Evolutionary conservation across 2,797 vertebrate species (phyloP), one percentile per base, ranked within the genome.

Genomic region (Phataginus tricuspis): DNA sequence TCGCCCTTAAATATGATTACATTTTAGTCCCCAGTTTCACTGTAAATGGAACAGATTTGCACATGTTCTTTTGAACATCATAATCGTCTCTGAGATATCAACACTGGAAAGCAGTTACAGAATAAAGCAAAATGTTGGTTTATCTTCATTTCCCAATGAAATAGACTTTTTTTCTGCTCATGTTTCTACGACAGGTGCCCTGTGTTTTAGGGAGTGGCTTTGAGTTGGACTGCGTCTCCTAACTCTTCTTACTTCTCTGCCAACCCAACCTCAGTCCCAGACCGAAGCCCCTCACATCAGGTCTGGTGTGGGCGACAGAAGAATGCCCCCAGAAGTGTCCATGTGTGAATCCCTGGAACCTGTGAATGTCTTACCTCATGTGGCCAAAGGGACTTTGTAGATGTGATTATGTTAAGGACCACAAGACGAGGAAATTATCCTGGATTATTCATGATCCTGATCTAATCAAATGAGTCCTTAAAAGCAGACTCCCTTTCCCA

Each of bases 141-240:
- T 86, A 80, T 95, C 53, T 89, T 79, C 53, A 49, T 71, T 91
- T 66, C n/a, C 94, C 51, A 75, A 94, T 25, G 23, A 79, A 71
- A 82, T 69, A 9, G 59, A 63, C 59, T 80, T 83, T 86, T 23
- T 45, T 64, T 93, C 45, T 84, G 83, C 61, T 74, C 5, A 1
- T 2, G 59, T 42, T 4, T 74, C 78, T 68, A 0, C 19, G 31
- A 15, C 11, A 51, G 18, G 9, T 31, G 1, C 19, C 68, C 51
- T 6, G 37, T 69, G 18, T 71, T 71, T 69, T 12, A 63, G 13
- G 21, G 25, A 78, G 75, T 4, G 27, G 39, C 27, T 75, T 69
- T 31, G 37, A 27, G 8, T 16, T 11, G 72, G 21, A 42, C 16
- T 23, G 8, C 2, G 19, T 25, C 15, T 61, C 55, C 57, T 51